Evolutionary conservation across 2,888 invertebrate genomes (phyloP).

Genomic region (Meteorus cinctellus): DNA sequence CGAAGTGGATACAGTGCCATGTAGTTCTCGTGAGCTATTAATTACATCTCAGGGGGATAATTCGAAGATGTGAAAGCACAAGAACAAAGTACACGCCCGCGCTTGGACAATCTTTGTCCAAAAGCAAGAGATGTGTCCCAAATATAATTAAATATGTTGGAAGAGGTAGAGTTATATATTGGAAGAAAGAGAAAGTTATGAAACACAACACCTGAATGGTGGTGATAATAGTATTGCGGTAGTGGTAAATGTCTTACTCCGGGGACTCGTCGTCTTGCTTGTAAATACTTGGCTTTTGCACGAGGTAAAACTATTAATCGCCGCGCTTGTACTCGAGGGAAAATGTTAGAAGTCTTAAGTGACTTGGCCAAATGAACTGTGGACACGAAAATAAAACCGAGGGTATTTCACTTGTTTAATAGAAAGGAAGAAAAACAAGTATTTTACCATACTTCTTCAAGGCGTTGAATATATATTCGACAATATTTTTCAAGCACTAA

Average conservation of each 20-base stretch:
- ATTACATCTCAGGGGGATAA: conserved; percentile 53
- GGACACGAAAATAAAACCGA: conserved; percentile 9
- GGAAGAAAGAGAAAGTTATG: conserved; percentile 16
- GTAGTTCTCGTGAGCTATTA: conserved; percentile 50
- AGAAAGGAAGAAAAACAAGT: background rate
- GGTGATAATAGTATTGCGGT: conserved; percentile 12
- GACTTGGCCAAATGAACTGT: conserved; percentile 36
- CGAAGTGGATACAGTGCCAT: conserved; percentile 15
- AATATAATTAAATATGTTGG: conserved; percentile 15
- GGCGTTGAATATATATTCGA: no score
- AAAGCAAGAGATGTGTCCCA: conserved; percentile 11
- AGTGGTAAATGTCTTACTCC: conserved; percentile 32
- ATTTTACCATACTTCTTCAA: no score
- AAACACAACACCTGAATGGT: conserved; percentile 18
- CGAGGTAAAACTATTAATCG: conserved; percentile 38
- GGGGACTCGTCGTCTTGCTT: conserved; percentile 39
- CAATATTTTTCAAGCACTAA: no score
- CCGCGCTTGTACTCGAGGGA: conserved; percentile 22
- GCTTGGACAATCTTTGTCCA: conserved; percentile 38
- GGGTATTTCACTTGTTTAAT: conserved; percentile 13
- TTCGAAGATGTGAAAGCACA: conserved; percentile 46
- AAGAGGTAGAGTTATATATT: conserved; percentile 10
- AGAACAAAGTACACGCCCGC: conserved; percentile 29
- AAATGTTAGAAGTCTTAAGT: conserved; percentile 26
- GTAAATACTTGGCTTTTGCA: conserved; percentile 42